Base-by-base conservation (phyloP, 2,888 invertebrate genomes). In the Dicyrtoma fusca region DNA sequence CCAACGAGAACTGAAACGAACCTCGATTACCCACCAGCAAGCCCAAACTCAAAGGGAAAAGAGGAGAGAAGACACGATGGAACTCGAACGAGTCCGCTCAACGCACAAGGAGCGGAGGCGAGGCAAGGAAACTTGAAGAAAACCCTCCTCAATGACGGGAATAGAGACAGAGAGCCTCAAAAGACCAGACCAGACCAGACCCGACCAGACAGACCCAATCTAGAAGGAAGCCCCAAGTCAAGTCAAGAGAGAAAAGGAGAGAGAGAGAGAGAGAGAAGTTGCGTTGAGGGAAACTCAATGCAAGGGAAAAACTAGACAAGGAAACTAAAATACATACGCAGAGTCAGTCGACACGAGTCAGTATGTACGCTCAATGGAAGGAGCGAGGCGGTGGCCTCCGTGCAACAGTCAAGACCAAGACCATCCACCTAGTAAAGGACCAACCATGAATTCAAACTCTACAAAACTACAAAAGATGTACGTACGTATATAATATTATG, bases 301-400 rank as follows among this genome's bases (percentile, higher is more conserved):
- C 8, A n/a, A n/a, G 19, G 21, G 53, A 17, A 23, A 26, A 55
- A 14, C 25, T 13, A 19, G 19, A 55, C 53, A 23, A 59, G 26
- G 59, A 26, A 59, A 59, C 5, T 55, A 26, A 59, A 59, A 1
- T 55, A 23, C 55, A 55, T 19, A 53, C 53, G 53, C 49, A 49
- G 5, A 8, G 8, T 4, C 49, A 8, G 8, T 4, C 53, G 11
- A 13, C 23, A 21, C 21, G 21, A 21, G 21, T 17, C 13, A 21
- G 13, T 23, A 55, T 55, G 55, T 55, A 23, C 23, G 23, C 21
- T 21, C 21, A 19, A 21, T 55, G 13, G 8, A 13, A 6, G 13
- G 13, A 1, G 53, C 19, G 53, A 53, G 19, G n/a, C 53, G 17
- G 10, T 53, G 21, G 53, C 21, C 53, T 53, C 21, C 53, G n/a